Conservation (phyloP, 2,888 invertebrate genomes). For the Pterostichus niger region DNA sequence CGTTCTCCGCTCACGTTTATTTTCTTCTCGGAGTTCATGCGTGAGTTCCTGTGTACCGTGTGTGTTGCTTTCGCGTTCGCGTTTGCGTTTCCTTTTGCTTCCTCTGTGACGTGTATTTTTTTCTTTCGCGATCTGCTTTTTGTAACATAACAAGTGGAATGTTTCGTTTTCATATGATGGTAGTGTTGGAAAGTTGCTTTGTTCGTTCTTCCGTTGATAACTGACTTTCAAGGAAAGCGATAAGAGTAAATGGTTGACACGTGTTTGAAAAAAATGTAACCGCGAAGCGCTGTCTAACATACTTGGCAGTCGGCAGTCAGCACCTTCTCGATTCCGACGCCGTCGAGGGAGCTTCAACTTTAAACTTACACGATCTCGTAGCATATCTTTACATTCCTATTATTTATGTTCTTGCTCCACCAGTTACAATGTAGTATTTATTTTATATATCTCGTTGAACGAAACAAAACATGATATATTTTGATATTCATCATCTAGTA, state of each 20-base stretch:
- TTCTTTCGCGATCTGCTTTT: constrained; percentile 43
- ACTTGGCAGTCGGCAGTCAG: not conserved
- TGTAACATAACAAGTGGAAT: constrained; percentile 51
- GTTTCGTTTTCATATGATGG: constrained; percentile 40
- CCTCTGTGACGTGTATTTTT: constrained; percentile 45
- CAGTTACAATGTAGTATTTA: constrained; percentile 41
- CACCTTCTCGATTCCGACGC: not conserved
- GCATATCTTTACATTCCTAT: constrained; percentile 1
- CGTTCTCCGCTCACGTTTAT: constrained; percentile 22
- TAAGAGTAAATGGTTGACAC: constrained; percentile 7
- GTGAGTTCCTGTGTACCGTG: not conserved
- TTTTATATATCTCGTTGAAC: constrained; percentile 45
- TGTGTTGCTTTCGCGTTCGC: constrained; percentile 2
- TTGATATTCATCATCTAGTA: not conserved
- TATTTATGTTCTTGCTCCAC: constrained; percentile 12
- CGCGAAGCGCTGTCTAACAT: not conserved
- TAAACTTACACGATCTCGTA: constrained; percentile 2
- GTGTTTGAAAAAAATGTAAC: constrained; percentile 13
- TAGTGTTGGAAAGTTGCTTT: constrained; percentile 44
- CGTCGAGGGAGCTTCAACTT: not conserved
- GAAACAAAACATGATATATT: constrained; percentile 44
- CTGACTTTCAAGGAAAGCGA: constrained; percentile 49
- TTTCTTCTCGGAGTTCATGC: constrained; percentile 27
- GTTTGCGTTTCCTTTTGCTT: constrained; percentile 6
- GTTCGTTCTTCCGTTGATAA: constrained; percentile 52